A percentile compares a stretch with the other conserved stretches of the same genome.
phyloP scores from a whole-genome alignment of 2,113 vertebrate species.

The Albula goreensis region DNA sequence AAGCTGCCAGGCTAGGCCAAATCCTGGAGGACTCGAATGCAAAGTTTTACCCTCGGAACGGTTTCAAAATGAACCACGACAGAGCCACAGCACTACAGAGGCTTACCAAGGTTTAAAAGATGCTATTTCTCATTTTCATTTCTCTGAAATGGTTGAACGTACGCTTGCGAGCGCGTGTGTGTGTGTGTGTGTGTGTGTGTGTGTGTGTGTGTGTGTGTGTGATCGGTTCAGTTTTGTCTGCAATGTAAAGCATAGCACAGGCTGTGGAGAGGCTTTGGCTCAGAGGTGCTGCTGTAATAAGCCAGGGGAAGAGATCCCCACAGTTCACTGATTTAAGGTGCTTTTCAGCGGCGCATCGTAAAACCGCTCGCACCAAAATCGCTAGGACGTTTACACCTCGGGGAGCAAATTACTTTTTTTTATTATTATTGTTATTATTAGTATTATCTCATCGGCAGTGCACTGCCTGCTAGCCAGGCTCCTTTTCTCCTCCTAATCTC shows the following conservation, averaged over 20 bases:
- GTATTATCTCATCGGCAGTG: slow-evolving; percentile 58
- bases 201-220: background rate
- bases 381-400: slow-evolving; percentile 17
- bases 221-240: background rate
- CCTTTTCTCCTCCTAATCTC: slow-evolving; percentile 56
- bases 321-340: slow-evolving; percentile 5
- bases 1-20: background rate
- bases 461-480: slow-evolving; percentile 53
- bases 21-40: background rate
- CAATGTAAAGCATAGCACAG: background rate
- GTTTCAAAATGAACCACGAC: background rate
- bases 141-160: background rate
- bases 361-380: background rate
- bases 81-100: background rate
- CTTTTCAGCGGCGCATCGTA: background rate
- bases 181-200: background rate
- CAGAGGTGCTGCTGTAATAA: background rate
- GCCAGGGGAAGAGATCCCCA: background rate
- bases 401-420: slow-evolving; percentile 55
- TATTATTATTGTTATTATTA: slow-evolving; percentile 55
- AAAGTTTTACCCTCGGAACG: background rate
- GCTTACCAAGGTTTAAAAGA: background rate
- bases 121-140: background rate
- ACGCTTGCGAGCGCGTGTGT: background rate
- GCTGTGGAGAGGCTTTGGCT: background rate